A percentile compares a stretch with the other conserved stretches of the same genome.
Conservation (phyloP, 1,140 invertebrate species). For the Drosophila carrolli region DNA sequence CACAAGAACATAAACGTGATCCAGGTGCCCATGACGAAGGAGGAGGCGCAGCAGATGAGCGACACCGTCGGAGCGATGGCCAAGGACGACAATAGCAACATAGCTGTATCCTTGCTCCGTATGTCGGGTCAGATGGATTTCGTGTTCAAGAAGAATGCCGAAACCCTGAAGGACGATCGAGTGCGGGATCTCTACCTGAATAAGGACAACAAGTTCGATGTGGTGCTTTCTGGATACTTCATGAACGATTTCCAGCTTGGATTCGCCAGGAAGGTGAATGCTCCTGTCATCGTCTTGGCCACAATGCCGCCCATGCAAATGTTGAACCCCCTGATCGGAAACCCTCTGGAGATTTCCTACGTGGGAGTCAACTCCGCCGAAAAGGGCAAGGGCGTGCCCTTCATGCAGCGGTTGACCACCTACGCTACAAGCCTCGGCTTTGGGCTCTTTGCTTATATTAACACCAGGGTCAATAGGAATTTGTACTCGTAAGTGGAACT, state of each 20-base stretch:
- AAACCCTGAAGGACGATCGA: not conserved
- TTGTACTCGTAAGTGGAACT: not conserved
- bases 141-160: not conserved
- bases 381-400: not conserved
- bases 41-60: slow-evolving; percentile 20
- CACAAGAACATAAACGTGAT: slow-evolving; percentile 53
- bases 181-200: not conserved
- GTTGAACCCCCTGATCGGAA: slow-evolving; percentile 2
- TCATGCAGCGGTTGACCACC: not conserved
- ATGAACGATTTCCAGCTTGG: slow-evolving; percentile 4
- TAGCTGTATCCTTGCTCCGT: not conserved
- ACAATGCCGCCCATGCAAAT: not conserved
- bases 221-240: slow-evolving; percentile 3
- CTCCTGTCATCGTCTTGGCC: not conserved
- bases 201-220: slow-evolving; percentile 1
- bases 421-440: not conserved
- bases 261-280: not conserved
- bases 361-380: not conserved
- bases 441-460: not conserved
- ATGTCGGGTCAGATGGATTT: not conserved
- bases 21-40: slow-evolving; percentile 15
- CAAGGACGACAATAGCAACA: not conserved
- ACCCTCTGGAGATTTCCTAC: not conserved
- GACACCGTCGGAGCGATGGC: not conserved
- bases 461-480: not conserved